Evolutionary conservation across 1,140 invertebrate species (phyloP).

Genomic region (Gyrodactylus salaris): DNA sequence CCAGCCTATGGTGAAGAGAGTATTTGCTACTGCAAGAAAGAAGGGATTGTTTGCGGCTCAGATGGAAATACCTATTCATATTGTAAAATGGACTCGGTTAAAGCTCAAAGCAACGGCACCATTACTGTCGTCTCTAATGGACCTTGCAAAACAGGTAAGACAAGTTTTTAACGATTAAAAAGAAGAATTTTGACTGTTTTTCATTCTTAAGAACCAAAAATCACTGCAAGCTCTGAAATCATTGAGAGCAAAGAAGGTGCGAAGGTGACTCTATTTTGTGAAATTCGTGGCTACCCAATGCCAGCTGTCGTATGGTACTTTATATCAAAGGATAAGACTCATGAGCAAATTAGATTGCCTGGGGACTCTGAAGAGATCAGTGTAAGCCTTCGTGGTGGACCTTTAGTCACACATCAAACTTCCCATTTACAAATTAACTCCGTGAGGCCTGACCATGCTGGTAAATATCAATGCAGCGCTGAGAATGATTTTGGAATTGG

Average conservation of each 20-base stretch:
- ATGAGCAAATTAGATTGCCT: background rate
- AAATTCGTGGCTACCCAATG: background rate
- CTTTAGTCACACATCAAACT: background rate
- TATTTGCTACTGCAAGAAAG: background rate
- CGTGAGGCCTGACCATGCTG: background rate
- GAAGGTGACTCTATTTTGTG: background rate
- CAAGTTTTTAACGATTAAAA: no score
- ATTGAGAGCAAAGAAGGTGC: background rate
- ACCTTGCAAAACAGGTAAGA: conserved; percentile 1
- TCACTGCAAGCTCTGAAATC: background rate
- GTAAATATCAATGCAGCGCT: background rate
- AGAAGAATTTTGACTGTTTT: background rate
- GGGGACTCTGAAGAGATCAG: conserved; percentile 5
- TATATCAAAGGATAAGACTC: background rate
- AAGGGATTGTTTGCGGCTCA: background rate
- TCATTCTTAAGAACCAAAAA: background rate
- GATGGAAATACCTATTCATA: conserved; percentile 1
- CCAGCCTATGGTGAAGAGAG: background rate
- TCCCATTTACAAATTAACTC: background rate
- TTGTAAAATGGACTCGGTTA: background rate
- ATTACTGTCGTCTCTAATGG: background rate
- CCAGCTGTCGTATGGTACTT: background rate
- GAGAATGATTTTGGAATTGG: background rate
- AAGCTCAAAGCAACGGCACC: background rate
- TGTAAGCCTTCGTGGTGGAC: conserved; percentile 1